A percentile compares a stretch with the other conserved stretches of the same genome.
Conservation (phyloP, 23 tunicate genomes). For the Styela plicata region DNA sequence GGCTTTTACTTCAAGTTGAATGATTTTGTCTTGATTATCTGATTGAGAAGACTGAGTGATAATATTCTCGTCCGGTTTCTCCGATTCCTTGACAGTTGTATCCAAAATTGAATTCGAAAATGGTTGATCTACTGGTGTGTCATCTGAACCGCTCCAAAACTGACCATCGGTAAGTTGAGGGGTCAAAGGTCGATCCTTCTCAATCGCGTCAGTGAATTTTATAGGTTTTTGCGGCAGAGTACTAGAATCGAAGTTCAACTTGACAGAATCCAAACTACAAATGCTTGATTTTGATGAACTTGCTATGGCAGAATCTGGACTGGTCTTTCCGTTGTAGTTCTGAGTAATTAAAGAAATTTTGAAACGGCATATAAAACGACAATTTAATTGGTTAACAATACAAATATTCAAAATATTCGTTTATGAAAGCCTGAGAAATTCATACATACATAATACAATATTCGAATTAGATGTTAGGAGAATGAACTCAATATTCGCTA, state of each 20-base stretch:
- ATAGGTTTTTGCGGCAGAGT: background rate
- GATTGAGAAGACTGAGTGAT: background rate
- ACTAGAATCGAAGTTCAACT: background rate
- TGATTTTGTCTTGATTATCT: background rate
- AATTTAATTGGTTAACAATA: no score
- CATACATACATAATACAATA: no score
- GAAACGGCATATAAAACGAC: no score
- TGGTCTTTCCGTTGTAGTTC: background rate
- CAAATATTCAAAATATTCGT: no score
- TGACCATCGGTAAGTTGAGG: background rate
- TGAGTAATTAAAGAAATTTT: no score
- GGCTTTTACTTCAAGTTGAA: background rate
- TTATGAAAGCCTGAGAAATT: no score
- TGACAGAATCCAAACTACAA: background rate
- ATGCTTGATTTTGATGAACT: background rate
- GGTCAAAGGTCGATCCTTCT: background rate
- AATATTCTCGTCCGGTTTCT: background rate
- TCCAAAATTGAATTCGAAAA: background rate
- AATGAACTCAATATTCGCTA: no score
- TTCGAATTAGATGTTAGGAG: no score
- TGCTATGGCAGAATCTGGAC: constrained; percentile 11
- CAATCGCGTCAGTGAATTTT: background rate
- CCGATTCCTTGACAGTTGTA: background rate
- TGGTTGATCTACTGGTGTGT: background rate
- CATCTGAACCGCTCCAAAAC: background rate